Evolutionary conservation across 23 tunicate genomes (phyloP), one percentile per base, ranked within the genome.

Genomic region (Styela plicata): DNA sequence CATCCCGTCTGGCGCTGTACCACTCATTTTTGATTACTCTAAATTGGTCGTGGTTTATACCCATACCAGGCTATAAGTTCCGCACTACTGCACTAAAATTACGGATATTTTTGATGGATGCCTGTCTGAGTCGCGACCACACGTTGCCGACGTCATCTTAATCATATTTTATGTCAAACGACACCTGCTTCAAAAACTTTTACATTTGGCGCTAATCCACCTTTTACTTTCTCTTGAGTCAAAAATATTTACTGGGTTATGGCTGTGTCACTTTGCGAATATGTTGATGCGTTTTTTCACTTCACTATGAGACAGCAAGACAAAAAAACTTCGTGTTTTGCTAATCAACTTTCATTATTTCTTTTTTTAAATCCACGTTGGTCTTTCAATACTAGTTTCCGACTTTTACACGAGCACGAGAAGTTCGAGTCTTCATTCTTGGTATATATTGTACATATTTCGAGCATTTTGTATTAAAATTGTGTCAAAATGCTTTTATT

Each of bases 111-210:
- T 71, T 71, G 77, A 71, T 71, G 36, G 77, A 71, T 71, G 77
- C 36, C 37, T 21, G 34, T 71, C 23, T 32, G 34, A 27, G 37
- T 71, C 24, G 35, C 77, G 77, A 71, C 77, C 77, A 71, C 77
- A 71, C 77, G 77, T 71, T 71, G 35, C 77, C 34, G 77, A 71
- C 34, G 34, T 71, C 77, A 71, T 28, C 32, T 71, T 26, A 30
- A 71, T 71, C 77, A 71, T 71, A 34, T 71, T 71, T 66, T 71
- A 29, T 71, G 77, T 71, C 77, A 71, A 71, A 21, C 34, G 77
- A 71, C 77, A 71, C 77, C 77, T 71, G 77, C 36, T 44, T 7
- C 13, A 44, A 44, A 44, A 44, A 44, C 57, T 44, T 44, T 44
- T 44, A 44, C 57, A 44, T 44, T 44, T 44, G 57, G 57, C 57